Evolutionary conservation across 2,113 vertebrate genomes (phyloP), one percentile per base, ranked within the genome.

Genomic region (Sitta europaea): DNA sequence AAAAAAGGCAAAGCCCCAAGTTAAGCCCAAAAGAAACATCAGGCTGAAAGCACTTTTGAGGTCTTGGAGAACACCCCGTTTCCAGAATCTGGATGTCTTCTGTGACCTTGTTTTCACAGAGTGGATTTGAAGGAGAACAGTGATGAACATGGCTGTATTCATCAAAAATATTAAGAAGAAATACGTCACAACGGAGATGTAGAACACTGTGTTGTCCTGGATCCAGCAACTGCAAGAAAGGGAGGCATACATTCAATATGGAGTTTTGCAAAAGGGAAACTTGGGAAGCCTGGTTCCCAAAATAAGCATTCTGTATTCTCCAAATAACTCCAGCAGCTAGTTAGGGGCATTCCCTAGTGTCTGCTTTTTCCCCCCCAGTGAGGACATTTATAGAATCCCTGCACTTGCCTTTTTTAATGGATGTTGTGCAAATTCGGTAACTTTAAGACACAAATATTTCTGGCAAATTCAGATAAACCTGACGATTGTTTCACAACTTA

Each of bases 21-120:
- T 99, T 92, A 99, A 97, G n/a, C 99, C 99, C 55, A 99, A 96
- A 78, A 99, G 97, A 74, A 99, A 97, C 3, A 98, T 98, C 85
- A 99, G 97, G 71, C 99, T 98, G 75, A 96, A 98, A 35, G 98
- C 98, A 9, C 97, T 98, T 96, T 97, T 98, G 88, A 99, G 27
- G 82, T 99, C 98, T 31, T 97, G 97, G 36, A 98, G 88, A 23
- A 97, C 90, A 27, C 29, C 23, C 2, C 3, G 12, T 40, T 92
- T 92, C 89, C 89, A 96, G 67, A 92, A 93, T 12, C 87, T 93
- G 11, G 35, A 35, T 47, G 29, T 67, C 47, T 40, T 94, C n/a
- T 65, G 86, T 61, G 96, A 98, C 88, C 98, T 98, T 71, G 84
- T 59, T 86, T 96, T 98, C 96, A 98, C 78, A 1, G 77, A 95